These are phyloP conservation scores for Salvelinus namaycush DNA, from an alignment of 2,113 vertebrate genomes.

Conservation along the genomic window DNA sequence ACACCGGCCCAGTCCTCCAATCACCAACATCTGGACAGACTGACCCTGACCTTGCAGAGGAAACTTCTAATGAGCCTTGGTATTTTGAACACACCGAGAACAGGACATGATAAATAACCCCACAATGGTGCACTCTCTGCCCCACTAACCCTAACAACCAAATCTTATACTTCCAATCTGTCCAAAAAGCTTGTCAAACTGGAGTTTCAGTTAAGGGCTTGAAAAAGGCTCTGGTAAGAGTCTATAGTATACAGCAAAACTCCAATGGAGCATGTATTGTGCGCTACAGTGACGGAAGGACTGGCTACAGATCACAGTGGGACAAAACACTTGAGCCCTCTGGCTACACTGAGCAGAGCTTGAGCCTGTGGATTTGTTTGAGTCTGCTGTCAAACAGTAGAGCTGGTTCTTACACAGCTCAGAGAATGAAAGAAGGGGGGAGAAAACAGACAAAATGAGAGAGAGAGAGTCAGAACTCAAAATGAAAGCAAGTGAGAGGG, in stretches of 20 bases:
- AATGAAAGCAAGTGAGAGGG: conserved; percentile 27
- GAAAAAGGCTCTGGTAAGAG: conserved; percentile 23
- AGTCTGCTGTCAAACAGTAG: conserved; percentile 64
- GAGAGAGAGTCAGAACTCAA: not conserved
- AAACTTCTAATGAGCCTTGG: conserved; percentile 60
- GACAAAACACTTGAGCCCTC: conserved; percentile 33
- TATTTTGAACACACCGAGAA: conserved; percentile 40
- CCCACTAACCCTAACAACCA: not conserved
- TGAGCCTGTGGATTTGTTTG: conserved; percentile 55
- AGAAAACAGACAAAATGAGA: not conserved
- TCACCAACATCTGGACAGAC: conserved; percentile 58
- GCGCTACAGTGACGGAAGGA: conserved; percentile 26
- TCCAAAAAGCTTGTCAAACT: conserved; percentile 27
- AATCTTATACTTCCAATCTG: conserved; percentile 25
- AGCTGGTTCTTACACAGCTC: conserved; percentile 53
- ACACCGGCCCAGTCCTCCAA: conserved; percentile 18
- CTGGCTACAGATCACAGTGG: conserved; percentile 55
- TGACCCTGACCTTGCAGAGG: conserved; percentile 55
- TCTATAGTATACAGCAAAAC: conserved; percentile 13
- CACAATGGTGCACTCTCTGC: conserved; percentile 12
- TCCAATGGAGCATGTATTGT: conserved; percentile 26
- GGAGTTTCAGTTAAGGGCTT: conserved; percentile 12
- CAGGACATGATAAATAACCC: conserved; percentile 58
- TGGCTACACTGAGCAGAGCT: conserved; percentile 50
- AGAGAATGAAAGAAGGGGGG: conserved; percentile 25